A percentile compares a stretch with the other conserved stretches of the same genome.
phyloP scores from a whole-genome alignment of 2,888 invertebrate species.

The Melitaea athalia region DNA sequence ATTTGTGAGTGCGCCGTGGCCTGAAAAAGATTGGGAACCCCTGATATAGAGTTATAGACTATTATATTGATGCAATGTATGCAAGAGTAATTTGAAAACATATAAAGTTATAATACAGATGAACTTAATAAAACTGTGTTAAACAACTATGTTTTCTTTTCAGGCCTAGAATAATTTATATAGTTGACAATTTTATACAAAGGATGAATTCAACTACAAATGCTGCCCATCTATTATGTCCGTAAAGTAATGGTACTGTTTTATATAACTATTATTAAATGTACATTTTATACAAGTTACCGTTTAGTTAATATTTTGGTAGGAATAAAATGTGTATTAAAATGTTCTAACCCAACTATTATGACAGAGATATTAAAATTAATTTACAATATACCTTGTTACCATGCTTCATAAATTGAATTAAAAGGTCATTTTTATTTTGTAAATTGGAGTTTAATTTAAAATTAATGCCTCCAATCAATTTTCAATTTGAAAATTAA shows the following conservation, averaged over 20 bases:
- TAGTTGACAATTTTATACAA: conserved; percentile 70
- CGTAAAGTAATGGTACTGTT: conserved; percentile 71
- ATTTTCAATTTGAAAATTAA: conserved; percentile 25
- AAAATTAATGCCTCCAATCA: conserved; percentile 28
- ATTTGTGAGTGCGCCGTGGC: too few species aligned
- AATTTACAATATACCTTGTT: conserved; percentile 79
- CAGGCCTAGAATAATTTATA: conserved; percentile 71
- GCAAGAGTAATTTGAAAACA: too few species aligned
- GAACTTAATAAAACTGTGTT: neutral
- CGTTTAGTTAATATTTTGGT: conserved; percentile 78
- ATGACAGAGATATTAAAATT: conserved; percentile 66
- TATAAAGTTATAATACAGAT: too few species aligned
- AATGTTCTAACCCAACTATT: conserved; percentile 73
- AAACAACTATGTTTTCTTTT: conserved; percentile 50
- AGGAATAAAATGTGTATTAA: conserved; percentile 73
- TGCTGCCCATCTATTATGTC: conserved; percentile 62
- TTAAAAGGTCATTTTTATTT: conserved; percentile 82
- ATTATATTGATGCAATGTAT: too few species aligned
- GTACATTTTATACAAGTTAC: conserved; percentile 82
- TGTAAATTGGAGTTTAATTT: conserved; percentile 68
- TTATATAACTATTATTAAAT: conserved; percentile 68
- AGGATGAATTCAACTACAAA: conserved; percentile 67
- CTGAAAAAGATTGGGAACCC: too few species aligned
- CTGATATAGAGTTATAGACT: too few species aligned
- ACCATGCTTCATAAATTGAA: conserved; percentile 81